phyloP scores from a whole-genome alignment of 2,797 vertebrate species.

The Oreochromis mossambicus region DNA sequence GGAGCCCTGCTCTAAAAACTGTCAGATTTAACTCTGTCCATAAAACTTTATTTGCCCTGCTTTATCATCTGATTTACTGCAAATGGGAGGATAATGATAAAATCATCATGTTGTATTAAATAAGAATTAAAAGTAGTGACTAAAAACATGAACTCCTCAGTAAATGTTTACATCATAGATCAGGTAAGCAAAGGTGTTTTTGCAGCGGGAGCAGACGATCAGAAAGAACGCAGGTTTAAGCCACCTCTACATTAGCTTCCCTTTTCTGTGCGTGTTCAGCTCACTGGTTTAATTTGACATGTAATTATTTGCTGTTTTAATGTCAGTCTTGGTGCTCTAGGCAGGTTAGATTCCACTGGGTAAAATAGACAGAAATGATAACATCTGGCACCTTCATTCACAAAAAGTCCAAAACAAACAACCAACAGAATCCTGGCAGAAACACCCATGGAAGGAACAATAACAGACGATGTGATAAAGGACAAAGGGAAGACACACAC shows the following conservation, averaged over 20 bases:
- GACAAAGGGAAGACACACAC: neutral
- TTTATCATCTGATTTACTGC: neutral
- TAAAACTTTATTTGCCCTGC: rapidly evolving
- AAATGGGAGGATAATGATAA: neutral
- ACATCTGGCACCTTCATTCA: neutral
- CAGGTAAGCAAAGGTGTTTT: rapidly evolving
- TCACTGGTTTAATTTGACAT: neutral
- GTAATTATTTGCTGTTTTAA: neutral
- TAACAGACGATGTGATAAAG: neutral
- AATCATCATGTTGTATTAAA: neutral
- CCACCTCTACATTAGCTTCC: neutral
- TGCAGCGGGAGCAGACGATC: rapidly evolving
- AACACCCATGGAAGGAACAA: neutral
- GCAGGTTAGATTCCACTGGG: neutral
- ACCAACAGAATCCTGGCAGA: neutral
- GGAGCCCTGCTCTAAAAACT: neutral
- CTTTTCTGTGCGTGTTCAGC: neutral
- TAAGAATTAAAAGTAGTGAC: neutral
- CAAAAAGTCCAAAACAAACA: neutral
- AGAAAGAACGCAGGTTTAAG: neutral
- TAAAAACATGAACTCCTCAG: neutral
- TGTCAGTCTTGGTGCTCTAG: neutral
- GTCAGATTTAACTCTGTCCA: neutral
- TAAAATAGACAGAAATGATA: neutral
- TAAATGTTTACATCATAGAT: neutral